Percentiles rank a stretch among this genome's conserved stretches.
phyloP scores from a whole-genome alignment of 2,797 vertebrate genomes.

The Dipus sagitta region DNA sequence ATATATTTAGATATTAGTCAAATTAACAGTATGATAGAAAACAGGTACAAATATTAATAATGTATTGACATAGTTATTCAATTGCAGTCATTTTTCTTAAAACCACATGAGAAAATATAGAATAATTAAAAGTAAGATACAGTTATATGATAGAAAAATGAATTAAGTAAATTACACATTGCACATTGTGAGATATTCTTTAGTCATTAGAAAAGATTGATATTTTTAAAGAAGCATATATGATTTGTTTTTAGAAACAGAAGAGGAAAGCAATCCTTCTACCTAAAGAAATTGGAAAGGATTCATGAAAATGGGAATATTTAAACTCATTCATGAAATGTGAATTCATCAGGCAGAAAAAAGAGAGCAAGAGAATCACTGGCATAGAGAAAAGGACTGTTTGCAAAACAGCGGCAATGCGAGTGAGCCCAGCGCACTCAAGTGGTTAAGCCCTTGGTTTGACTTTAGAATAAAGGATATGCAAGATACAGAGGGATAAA shows the following conservation, averaged over 20 bases:
- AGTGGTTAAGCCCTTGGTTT: not conserved
- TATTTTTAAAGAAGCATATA: not conserved
- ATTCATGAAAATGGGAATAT: not conserved
- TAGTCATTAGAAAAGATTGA: not conserved
- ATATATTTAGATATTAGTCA: constrained; percentile 42
- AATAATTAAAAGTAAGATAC: constrained; percentile 17
- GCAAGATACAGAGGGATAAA: not conserved
- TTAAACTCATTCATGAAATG: constrained; percentile 38
- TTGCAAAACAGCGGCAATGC: not conserved
- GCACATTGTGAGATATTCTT: not conserved
- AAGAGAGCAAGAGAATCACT: not conserved
- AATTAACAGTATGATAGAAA: constrained; percentile 39
- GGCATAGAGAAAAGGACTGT: not conserved
- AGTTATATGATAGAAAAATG: constrained; percentile 1
- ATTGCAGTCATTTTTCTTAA: constrained; percentile 44
- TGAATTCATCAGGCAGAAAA: constrained; percentile 6
- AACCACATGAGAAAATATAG: not conserved
- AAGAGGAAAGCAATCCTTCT: not conserved
- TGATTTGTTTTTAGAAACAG: not conserved
- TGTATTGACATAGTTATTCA: not conserved
- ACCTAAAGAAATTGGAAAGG: not conserved
- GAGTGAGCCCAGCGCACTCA: not conserved
- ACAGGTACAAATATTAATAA: constrained; percentile 19
- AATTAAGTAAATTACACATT: constrained; percentile 22
- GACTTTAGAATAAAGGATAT: not conserved